Evolutionary conservation across 2,797 vertebrate species (phyloP), one percentile per base, ranked within the genome.

Genomic region (Borostomias antarcticus): DNA sequence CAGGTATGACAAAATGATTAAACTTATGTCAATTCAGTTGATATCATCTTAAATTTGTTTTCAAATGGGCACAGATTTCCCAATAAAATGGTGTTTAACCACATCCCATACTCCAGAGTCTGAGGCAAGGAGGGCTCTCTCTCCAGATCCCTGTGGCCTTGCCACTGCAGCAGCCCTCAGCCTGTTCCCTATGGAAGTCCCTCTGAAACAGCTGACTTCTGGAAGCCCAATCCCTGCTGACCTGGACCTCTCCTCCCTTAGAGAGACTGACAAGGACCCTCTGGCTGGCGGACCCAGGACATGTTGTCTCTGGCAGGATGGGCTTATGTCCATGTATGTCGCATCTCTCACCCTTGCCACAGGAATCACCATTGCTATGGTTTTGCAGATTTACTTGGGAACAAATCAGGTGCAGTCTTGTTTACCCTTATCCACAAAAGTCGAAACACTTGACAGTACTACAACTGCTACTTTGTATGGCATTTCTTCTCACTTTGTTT

Each of bases 361-460:
- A 0, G 93, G 88, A 0, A 92, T 95, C 76, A 95, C 94, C 0
- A 76, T 94, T 73, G 91, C 93, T 1, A 86, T 95, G 35, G 80
- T 95, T 65, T 88, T 96, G 88, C 93, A 94, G 74, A 93, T 94
- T 72, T 90, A 93, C 74, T 91, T 96, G 28, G 89, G 91, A 28
- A 86, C 90, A 73, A 86, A 87, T 60, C 83, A 91, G 92, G 94
- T 95, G 75, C 1, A 4, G 5, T 5, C 13, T 7, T 17, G n/a
- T n/a, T 48, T 48, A 19, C 47, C n/a, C 13, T 37, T 37, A 8
- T 37, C 13, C 35, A 37, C 13, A 37, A 37, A 2, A 37, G 8
- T 37, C 35, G 7, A 37, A 37, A 37, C 13, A 2, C 35, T 11
- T n/a, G 13, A 7, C 1, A 5, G 7, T 37, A 37, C 35, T 37